These are phyloP conservation scores for Odontothrips loti DNA, from an alignment of 2,888 invertebrate genomes.

Conservation along the genomic window DNA sequence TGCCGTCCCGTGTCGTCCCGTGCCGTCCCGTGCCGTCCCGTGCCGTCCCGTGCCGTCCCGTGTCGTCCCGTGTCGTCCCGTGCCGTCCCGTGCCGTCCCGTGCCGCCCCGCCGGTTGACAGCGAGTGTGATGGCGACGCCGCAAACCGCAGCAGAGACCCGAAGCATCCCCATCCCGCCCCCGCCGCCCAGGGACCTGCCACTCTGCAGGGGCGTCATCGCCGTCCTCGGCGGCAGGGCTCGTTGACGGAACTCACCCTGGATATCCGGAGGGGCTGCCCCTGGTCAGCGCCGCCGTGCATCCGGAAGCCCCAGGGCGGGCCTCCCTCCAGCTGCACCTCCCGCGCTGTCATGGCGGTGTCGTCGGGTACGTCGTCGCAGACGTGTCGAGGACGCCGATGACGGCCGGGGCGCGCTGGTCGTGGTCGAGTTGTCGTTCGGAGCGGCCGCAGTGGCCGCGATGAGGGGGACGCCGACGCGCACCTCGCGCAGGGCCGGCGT, in stretches of 20 bases:
- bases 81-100: not conserved
- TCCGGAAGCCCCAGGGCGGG: slow-evolving; percentile 84
- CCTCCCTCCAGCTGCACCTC: slow-evolving; percentile 75
- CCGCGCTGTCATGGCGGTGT: slow-evolving; percentile 57
- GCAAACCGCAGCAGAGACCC: no score
- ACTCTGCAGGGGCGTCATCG: no score
- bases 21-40: no score
- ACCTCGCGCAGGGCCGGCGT: not conserved
- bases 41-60: not conserved
- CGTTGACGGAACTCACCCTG: slow-evolving; percentile 65
- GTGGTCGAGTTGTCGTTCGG: not conserved
- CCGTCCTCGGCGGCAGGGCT: no score
- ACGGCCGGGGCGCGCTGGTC: not conserved
- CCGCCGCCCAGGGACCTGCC: no score
- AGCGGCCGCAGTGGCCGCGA: not conserved
- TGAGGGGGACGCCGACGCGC: not conserved
- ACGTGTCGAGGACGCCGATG: no score
- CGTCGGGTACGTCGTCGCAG: not conserved
- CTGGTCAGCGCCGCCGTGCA: slow-evolving; percentile 77
- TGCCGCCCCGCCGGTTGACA: not conserved
- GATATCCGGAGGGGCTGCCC: slow-evolving; percentile 74
- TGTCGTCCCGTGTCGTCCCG: not conserved
- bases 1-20: no score
- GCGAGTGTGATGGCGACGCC: no score
- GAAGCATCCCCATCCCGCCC: no score